Base-by-base conservation (phyloP, 2,797 vertebrate species). In the Chelon labrosus region DNA sequence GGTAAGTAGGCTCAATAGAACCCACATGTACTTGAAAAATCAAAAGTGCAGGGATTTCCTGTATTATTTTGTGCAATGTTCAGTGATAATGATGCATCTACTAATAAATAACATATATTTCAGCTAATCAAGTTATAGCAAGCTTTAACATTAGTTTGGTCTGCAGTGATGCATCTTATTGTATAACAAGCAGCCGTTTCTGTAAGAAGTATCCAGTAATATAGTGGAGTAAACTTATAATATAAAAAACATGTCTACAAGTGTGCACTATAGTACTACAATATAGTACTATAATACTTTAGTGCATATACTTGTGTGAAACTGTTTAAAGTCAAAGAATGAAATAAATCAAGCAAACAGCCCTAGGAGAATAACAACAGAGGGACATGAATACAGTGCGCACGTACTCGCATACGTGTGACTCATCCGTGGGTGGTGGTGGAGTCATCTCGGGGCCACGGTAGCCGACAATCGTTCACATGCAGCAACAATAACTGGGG, bases 381-480 rank as follows among this genome's bases (percentile, higher is more conserved):
- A 64, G 59, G 55, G 61, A 73, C 75, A 73, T 65, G 73, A 79
- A 73, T 50, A 58, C 62, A 66, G 70, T 38, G 63, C 50, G 66
- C 70, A 38, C 31, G 0, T 53, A 49, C 49, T 69, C 57, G 66
- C 78, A 57, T 68, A 42, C 54, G 77, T 73, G 83, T 92, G 92
- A 93, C 76, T 93, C 91, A 93, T 91, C 77, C 41, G 81, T 90
- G 88, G 91, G 85, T 55, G 86, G 71, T 65, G 72, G 88, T 75
- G 46, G 81, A 88, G 81, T 65, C 87, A 66, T 72, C 69, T 80
- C 73, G 41, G 83, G 82, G 73, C 79, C 69, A 16, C 17, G 3
- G 56, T 13, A 70, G 67, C 74, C 60, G 61, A 79, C 85, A 83
- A 70, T 79, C 39, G 49, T 69, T 86, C 77, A 76, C 83, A 83